phyloP scores from a whole-genome alignment of 2,113 vertebrate species.

The Procapra przewalskii region DNA sequence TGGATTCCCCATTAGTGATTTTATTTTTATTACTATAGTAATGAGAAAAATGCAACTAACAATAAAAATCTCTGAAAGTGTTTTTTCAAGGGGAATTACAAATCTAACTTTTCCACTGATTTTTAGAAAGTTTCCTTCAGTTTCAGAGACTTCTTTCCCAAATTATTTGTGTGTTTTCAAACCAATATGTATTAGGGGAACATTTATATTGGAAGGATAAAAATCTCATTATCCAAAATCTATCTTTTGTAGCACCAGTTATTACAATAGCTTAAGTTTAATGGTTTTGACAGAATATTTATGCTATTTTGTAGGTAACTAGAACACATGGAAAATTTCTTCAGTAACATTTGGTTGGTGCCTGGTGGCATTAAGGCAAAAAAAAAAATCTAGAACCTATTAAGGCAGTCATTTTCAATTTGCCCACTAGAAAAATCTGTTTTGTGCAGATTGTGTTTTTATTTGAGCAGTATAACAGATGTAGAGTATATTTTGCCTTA shows the following conservation, averaged over 20 bases:
- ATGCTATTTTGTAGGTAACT: neutral
- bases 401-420: neutral
- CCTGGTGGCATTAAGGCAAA: neutral
- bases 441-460: conserved; percentile 26
- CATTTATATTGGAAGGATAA: neutral
- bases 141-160: neutral
- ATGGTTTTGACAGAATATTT: neutral
- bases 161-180: neutral
- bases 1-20: neutral
- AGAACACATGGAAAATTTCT: neutral
- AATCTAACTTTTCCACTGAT: neutral
- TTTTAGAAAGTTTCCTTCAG: neutral
- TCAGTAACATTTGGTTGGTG: neutral
- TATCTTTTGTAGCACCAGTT: neutral
- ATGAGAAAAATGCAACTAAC: neutral
- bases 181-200: neutral
- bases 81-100: neutral
- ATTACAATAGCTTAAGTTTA: neutral
- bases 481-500: conserved; percentile 14
- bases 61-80: neutral
- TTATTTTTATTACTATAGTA: neutral
- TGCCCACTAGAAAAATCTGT: neutral
- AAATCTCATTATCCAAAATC: neutral
- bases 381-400: neutral
- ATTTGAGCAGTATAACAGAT: conserved; percentile 21